Evolutionary conservation across 2,113 vertebrate genomes (phyloP).

Genomic region (Drymodes brunneopygia): DNA sequence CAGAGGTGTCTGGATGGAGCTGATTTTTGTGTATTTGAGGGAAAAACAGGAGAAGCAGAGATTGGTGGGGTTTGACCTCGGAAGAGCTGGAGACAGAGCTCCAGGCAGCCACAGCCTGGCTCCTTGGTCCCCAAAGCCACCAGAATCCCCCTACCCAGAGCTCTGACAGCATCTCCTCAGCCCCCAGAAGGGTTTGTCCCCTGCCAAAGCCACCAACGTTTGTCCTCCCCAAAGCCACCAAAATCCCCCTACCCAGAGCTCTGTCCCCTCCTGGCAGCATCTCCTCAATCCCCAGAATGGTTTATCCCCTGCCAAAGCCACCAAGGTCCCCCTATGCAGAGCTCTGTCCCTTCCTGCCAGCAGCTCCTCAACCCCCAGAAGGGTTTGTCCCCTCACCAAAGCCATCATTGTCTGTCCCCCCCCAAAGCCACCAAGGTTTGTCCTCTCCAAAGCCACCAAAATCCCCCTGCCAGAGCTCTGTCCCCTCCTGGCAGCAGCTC

Average conservation of each 20-base stretch:
- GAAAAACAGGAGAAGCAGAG: not conserved
- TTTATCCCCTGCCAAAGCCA: not conserved
- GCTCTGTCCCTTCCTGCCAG: not conserved
- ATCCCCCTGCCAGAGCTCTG: not conserved
- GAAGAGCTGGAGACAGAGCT: not conserved
- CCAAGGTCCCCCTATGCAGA: not conserved
- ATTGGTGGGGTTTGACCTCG: not conserved
- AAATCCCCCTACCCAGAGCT: too few relatives aligned
- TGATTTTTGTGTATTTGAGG: fast-evolving
- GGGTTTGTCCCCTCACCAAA: too few relatives aligned
- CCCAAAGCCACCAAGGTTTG: not conserved
- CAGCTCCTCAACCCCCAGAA: not conserved
- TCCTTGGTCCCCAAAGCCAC: not conserved
- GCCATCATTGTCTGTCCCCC: not conserved
- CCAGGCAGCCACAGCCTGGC: not conserved
- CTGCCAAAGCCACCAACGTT: not conserved
- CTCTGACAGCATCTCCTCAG: not conserved
- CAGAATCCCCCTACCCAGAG: not conserved
- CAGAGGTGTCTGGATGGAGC: fast-evolving
- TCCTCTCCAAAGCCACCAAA: too few relatives aligned
- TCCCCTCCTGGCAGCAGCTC: not conserved
- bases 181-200: fast-evolving
- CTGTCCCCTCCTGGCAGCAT: not conserved
- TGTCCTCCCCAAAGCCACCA: not conserved
- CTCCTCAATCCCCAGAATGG: not conserved